These are phyloP conservation scores for Latrodectus elegans DNA, from an alignment of 2,888 invertebrate genomes.

Conservation along the genomic window DNA sequence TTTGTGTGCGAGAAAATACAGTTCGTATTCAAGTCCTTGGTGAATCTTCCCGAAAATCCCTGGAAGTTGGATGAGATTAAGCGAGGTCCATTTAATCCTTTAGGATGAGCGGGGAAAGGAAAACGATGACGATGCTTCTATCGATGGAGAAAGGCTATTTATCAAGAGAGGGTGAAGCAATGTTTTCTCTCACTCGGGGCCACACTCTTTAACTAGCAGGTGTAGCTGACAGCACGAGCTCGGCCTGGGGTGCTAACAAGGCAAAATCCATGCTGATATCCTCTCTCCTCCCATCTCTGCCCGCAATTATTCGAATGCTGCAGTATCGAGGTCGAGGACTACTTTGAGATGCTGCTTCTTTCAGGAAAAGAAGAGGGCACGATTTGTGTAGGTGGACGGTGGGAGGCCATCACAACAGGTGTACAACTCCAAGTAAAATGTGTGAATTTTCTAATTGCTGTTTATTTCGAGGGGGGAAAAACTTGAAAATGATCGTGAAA, in stretches of 20 bases:
- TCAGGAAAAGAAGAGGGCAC: not conserved
- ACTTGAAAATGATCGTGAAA: too few species aligned
- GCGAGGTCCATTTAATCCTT: not conserved
- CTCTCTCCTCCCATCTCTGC: not conserved
- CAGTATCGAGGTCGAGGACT: not conserved
- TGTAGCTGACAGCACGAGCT: conserved; percentile 23
- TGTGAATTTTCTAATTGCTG: too few species aligned
- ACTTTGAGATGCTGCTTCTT: not conserved
- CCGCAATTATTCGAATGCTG: not conserved
- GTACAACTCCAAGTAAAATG: not conserved
- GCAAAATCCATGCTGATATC: conserved; percentile 4
- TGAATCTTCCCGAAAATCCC: too few species aligned
- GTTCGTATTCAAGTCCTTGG: too few species aligned
- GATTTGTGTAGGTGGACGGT: not conserved
- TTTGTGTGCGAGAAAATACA: too few species aligned
- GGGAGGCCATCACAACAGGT: not conserved
- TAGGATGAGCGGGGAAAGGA: not conserved
- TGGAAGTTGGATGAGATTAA: too few species aligned
- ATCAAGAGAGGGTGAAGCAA: conserved; percentile 7
- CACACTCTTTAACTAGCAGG: conserved; percentile 14
- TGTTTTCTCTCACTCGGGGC: conserved; percentile 14
- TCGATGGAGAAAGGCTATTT: conserved; percentile 1
- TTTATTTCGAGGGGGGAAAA: too few species aligned
- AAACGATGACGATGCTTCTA: not conserved
- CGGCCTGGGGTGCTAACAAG: conserved; percentile 21